Evolutionary conservation across 2,797 vertebrate species (phyloP).

Genomic region (Bovichtus diacanthus): DNA sequence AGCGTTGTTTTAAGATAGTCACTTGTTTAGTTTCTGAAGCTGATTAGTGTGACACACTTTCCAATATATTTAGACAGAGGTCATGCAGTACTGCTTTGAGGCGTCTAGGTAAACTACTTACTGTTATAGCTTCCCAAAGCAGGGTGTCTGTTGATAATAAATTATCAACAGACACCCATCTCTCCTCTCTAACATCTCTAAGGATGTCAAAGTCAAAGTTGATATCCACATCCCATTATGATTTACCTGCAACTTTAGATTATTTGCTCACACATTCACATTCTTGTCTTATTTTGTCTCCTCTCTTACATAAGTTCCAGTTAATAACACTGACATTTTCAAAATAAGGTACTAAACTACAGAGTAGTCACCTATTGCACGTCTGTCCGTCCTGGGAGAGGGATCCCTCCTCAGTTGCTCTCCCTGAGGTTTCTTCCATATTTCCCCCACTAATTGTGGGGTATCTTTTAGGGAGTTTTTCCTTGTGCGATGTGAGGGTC

Average conservation of each 20-base stretch:
- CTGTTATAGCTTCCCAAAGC: background rate
- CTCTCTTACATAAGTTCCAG: background rate
- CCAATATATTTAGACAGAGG: background rate
- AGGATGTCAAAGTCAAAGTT: background rate
- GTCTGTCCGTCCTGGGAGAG: too few species aligned
- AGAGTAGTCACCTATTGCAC: too few species aligned
- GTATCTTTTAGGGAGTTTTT: too few species aligned
- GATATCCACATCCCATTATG: background rate
- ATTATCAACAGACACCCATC: background rate
- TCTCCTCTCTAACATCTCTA: background rate
- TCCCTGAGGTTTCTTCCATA: too few species aligned
- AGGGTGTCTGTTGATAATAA: too few species aligned
- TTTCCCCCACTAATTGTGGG: too few species aligned
- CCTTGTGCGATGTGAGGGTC: too few species aligned
- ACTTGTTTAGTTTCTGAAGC: background rate
- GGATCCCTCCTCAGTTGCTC: too few species aligned
- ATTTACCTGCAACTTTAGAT: background rate
- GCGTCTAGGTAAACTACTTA: background rate
- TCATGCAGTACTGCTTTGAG: background rate
- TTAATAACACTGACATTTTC: constrained; percentile 6
- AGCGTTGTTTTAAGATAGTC: background rate
- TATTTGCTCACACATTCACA: background rate
- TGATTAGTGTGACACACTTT: background rate
- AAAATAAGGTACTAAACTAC: constrained; percentile 23
- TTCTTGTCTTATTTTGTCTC: too few species aligned